These are phyloP conservation scores for Odobenus rosmarus DNA, from an alignment of 2,113 vertebrate species.

Conservation along the genomic window DNA sequence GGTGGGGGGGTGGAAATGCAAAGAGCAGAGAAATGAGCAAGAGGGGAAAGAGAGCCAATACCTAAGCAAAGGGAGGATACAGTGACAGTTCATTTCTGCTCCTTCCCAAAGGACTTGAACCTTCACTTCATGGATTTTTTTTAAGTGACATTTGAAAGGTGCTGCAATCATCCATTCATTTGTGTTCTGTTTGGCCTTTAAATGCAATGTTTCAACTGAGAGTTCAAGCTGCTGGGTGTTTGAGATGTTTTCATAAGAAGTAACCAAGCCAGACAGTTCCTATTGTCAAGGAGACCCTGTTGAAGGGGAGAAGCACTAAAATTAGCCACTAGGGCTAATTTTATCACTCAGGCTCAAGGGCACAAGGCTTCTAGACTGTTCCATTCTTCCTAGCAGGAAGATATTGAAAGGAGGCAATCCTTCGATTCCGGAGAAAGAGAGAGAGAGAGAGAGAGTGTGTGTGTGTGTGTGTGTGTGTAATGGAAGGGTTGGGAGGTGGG, in stretches of 20 bases:
- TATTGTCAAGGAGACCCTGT: constrained; percentile 3
- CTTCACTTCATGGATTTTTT: constrained; percentile 56
- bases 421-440: constrained; percentile 1
- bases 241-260: constrained; percentile 53
- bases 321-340: constrained; percentile 28
- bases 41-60: not conserved
- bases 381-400: not conserved
- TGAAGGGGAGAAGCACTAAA: not conserved
- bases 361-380: not conserved
- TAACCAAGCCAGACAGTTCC: constrained; percentile 29
- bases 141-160: constrained; percentile 73
- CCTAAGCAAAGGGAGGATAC: not conserved
- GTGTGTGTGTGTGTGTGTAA: not conserved
- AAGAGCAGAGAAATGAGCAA: not conserved
- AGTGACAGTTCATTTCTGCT: constrained; percentile 57
- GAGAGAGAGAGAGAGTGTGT: no score
- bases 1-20: rapidly evolving
- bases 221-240: constrained; percentile 45
- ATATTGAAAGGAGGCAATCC: not conserved
- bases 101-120: constrained; percentile 67
- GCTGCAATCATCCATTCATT: constrained; percentile 66
- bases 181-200: constrained; percentile 73
- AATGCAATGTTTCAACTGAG: constrained; percentile 67
- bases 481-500: not conserved
- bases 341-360: not conserved